These are phyloP conservation scores for Nomada ruficornis DNA, from an alignment of 2,888 invertebrate genomes.

Conservation along the genomic window DNA sequence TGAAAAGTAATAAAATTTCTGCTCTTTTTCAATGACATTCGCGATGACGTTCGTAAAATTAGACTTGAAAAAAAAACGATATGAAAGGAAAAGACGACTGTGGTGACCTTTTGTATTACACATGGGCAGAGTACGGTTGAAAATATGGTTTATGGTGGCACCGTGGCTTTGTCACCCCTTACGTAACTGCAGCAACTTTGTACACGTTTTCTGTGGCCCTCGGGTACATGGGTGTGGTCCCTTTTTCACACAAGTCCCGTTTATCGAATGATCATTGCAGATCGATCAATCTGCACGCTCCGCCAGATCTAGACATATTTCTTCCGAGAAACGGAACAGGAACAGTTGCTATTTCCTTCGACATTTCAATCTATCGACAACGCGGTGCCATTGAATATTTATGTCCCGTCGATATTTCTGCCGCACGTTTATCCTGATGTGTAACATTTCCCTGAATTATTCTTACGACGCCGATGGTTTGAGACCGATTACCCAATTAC, in stretches of 20 bases:
- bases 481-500: conserved; percentile 16
- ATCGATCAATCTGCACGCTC: conserved; percentile 60
- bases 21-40: too few species aligned
- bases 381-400: conserved; percentile 40
- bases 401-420: conserved; percentile 14
- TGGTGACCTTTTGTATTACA: conserved; percentile 23
- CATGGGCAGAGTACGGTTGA: conserved; percentile 13
- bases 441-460: conserved; percentile 1
- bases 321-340: conserved; percentile 42
- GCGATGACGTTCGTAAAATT: not conserved
- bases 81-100: not conserved
- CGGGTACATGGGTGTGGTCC: conserved; percentile 61
- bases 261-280: conserved; percentile 52
- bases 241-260: conserved; percentile 44
- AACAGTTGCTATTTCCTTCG: conserved; percentile 38
- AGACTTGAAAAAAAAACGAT: not conserved
- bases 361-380: conserved; percentile 45
- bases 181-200: conserved; percentile 53
- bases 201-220: conserved; percentile 44
- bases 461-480: not conserved
- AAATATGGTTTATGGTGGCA: conserved; percentile 56
- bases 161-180: conserved; percentile 55
- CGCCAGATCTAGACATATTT: conserved; percentile 40
- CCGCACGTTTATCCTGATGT: not conserved
- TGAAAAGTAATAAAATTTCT: too few species aligned